phyloP scores from a whole-genome alignment of 2,888 invertebrate species.

The Hemistola chrysoprasaria region DNA sequence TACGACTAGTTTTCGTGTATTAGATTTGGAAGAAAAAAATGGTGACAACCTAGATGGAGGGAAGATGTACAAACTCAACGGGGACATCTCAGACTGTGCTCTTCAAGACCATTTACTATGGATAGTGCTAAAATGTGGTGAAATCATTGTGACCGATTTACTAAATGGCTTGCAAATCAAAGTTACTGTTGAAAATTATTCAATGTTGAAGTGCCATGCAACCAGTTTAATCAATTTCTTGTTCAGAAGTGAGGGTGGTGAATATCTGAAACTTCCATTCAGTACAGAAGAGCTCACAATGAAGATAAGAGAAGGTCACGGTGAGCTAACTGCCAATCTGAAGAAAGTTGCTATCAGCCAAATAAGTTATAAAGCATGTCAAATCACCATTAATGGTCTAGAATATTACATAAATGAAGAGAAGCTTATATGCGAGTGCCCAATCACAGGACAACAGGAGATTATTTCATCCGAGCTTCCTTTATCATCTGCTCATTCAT shows the following conservation, averaged over 20 bases:
- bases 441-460: conserved; percentile 52
- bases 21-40: conserved; percentile 41
- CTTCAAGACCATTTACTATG: conserved; percentile 54
- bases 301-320: conserved; percentile 38
- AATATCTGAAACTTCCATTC: conserved; percentile 44
- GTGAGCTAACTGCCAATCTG: conserved; percentile 41
- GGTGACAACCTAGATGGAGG: conserved; percentile 23
- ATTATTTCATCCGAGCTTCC: conserved; percentile 13
- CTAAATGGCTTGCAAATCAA: conserved; percentile 38
- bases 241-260: conserved; percentile 62
- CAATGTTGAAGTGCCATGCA: conserved; percentile 48
- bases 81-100: conserved; percentile 47
- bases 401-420: conserved; percentile 40
- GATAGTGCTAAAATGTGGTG: conserved; percentile 54
- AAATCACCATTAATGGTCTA: conserved; percentile 41
- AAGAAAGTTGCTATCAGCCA: conserved; percentile 37
- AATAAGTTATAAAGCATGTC: conserved; percentile 6
- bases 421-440: conserved; percentile 47
- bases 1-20: conserved; percentile 33
- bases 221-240: conserved; percentile 37
- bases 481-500: conserved; percentile 44
- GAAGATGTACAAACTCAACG: conserved; percentile 36
- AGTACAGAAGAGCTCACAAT: conserved; percentile 39
- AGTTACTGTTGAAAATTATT: conserved; percentile 45
- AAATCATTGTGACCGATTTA: conserved; percentile 51